Percentiles rank a stretch among this genome's conserved stretches.
phyloP scores from a whole-genome alignment of 2,113 vertebrate species.

The Callorhinus ursinus region DNA sequence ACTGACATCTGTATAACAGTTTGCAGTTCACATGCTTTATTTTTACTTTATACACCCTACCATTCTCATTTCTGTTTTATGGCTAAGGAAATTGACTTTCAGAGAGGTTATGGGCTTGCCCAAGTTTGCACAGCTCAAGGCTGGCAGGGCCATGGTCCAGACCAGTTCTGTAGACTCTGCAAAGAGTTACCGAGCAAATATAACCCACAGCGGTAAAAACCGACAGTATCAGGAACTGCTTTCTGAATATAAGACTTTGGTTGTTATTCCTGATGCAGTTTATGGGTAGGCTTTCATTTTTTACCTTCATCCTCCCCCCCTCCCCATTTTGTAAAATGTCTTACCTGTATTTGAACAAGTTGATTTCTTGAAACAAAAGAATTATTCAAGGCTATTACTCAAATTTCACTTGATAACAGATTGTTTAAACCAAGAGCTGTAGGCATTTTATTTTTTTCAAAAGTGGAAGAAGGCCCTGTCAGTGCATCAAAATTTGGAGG shows the following conservation, averaged over 20 bases:
- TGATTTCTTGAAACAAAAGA: conserved; percentile 26
- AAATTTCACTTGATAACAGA: conserved; percentile 23
- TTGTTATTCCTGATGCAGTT: neutral
- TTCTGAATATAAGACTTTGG: conserved; percentile 13
- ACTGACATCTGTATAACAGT: neutral
- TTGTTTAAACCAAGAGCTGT: neutral
- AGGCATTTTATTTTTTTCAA: neutral
- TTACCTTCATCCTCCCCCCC: neutral
- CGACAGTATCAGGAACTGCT: neutral
- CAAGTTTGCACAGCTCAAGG: neutral
- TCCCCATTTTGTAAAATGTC: neutral
- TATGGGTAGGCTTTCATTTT: neutral
- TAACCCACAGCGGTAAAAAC: neutral
- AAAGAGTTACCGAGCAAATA: neutral
- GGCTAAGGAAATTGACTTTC: conserved; percentile 39
- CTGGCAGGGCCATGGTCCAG: neutral
- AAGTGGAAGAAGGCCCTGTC: neutral
- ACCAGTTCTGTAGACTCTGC: neutral
- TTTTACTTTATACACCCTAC: neutral
- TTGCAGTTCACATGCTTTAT: neutral
- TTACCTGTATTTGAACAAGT: neutral
- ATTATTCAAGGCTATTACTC: conserved; percentile 42
- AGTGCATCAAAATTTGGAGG: conserved; percentile 16
- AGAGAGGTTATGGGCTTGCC: neutral
- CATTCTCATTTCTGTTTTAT: neutral